Conservation (phyloP, 2,797 vertebrate species). For the Eurystomus glaucurus region DNA sequence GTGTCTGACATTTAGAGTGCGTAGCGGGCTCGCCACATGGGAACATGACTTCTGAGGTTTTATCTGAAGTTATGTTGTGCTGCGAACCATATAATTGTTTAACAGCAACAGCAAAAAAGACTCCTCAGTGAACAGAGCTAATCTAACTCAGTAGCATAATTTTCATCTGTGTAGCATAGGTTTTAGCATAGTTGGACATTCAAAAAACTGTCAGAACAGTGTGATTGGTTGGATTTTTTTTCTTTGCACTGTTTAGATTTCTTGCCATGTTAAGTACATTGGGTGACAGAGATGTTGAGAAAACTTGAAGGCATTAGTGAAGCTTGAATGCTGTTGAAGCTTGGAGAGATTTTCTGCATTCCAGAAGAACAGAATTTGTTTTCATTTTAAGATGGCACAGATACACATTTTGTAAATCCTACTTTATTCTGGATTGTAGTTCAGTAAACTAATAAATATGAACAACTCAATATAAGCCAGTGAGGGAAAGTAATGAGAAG, state of each 20-base stretch:
- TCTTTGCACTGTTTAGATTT: background rate
- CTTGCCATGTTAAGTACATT: background rate
- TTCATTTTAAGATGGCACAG: background rate
- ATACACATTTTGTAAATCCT: background rate
- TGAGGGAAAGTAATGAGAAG: background rate
- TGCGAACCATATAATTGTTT: background rate
- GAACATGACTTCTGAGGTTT: background rate
- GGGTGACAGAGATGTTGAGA: background rate
- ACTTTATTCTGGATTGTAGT: background rate
- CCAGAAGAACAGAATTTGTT: background rate
- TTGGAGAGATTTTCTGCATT: background rate
- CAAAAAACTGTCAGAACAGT: background rate
- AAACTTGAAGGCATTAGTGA: background rate
- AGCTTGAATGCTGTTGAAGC: background rate
- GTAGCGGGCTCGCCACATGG: background rate
- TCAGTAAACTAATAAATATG: background rate
- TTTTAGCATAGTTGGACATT: background rate
- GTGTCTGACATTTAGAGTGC: background rate
- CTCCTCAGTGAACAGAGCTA: background rate
- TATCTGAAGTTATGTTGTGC: background rate
- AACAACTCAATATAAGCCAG: background rate
- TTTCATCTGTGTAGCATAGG: background rate
- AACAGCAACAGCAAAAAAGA: background rate
- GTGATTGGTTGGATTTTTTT: background rate
- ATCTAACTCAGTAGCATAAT: background rate